Conservation (phyloP, 2,797 vertebrate genomes). For the Anguilla anguilla region DNA sequence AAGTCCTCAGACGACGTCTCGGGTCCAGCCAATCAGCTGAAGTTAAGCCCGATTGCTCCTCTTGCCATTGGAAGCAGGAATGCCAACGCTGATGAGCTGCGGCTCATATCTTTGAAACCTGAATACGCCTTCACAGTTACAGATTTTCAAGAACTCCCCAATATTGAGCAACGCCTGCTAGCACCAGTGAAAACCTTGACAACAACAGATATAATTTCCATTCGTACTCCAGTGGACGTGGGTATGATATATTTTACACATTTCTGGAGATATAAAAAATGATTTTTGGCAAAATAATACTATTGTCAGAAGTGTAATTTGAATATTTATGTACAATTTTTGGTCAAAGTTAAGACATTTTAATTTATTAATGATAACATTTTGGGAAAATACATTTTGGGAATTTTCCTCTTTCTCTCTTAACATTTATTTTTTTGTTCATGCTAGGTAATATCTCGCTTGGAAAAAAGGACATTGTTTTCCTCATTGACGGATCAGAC, state of each 20-base stretch:
- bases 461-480: conserved; percentile 87
- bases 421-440: conserved; percentile 28
- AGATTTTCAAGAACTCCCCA: conserved; percentile 80
- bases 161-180: conserved; percentile 79
- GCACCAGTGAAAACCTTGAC: conserved; percentile 78
- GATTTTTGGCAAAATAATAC: not conserved
- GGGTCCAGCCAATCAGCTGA: conserved; percentile 77
- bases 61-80: conserved; percentile 79
- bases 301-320: not conserved
- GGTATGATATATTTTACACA: conserved; percentile 57
- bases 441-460: conserved; percentile 53
- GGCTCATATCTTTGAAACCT: conserved; percentile 81
- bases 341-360: not conserved
- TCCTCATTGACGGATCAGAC: conserved; percentile 91
- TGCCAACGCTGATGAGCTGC: conserved; percentile 77
- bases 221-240: conserved; percentile 32
- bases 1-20: conserved; percentile 84
- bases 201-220: conserved; percentile 51
- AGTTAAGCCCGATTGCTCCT: conserved; percentile 79
- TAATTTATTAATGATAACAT: not conserved
- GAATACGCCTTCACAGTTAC: conserved; percentile 79
- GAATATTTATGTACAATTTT: not conserved
- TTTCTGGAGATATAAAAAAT: not conserved
- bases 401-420: not conserved
- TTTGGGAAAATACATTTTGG: not conserved